phyloP scores from a whole-genome alignment of 2,797 vertebrate species.

The Pangasius krempfi region DNA sequence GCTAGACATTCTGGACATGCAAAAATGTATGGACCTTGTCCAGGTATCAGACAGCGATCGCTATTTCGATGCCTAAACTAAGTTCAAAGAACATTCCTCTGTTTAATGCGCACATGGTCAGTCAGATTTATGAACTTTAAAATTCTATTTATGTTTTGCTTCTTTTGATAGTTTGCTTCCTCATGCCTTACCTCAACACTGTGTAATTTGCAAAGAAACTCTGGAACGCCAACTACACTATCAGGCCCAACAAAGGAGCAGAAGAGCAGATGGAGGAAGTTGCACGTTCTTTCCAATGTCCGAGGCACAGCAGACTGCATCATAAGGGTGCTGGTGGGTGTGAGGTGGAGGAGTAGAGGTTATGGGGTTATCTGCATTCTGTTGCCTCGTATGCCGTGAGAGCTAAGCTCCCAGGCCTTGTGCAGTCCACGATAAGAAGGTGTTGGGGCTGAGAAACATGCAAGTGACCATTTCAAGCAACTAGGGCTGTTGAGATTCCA shows the following conservation, averaged over 20 bases:
- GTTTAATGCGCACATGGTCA: constrained; percentile 21
- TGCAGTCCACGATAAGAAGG: constrained; percentile 80
- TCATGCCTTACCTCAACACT: constrained; percentile 20
- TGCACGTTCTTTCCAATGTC: constrained; percentile 2
- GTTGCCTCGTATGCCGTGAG: constrained; percentile 64
- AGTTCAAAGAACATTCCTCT: constrained; percentile 13
- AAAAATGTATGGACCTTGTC: constrained; percentile 15
- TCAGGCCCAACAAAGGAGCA: constrained; percentile 6
- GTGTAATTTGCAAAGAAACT: constrained; percentile 32
- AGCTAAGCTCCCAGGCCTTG: constrained; percentile 62
- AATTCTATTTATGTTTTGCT: background rate
- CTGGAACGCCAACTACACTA: background rate
- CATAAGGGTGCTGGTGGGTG: constrained; percentile 18
- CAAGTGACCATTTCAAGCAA: constrained; percentile 65
- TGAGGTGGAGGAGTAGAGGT: constrained; percentile 54
- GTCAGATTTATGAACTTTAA: background rate
- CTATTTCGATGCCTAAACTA: background rate
- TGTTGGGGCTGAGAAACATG: constrained; percentile 84
- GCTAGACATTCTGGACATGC: constrained; percentile 15
- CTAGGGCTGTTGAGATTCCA: constrained; percentile 77
- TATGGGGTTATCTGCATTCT: constrained; percentile 70
- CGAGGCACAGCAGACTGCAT: background rate
- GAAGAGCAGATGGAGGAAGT: constrained; percentile 18
- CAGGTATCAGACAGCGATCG: background rate
- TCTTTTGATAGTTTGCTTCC: background rate